Evolutionary conservation across 2,888 invertebrate genomes (phyloP).

Genomic region (Malacosoma neustria): DNA sequence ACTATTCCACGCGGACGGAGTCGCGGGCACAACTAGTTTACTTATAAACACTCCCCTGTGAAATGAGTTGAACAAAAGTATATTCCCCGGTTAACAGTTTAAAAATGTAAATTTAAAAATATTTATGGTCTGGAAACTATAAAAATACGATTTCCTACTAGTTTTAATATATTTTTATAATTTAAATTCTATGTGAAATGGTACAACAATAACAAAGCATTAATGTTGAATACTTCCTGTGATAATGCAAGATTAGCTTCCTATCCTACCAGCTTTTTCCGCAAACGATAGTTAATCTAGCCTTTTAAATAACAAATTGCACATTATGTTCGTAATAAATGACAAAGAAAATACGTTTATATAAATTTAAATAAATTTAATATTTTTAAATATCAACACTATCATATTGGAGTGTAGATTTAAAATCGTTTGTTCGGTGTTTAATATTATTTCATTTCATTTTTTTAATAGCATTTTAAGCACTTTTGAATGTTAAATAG

Average conservation of each 20-base stretch:
- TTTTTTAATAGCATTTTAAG: not conserved
- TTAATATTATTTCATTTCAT: not conserved
- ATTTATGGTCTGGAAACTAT: too few species aligned
- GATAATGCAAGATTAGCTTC: not conserved
- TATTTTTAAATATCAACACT: not conserved
- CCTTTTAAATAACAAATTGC: conserved; percentile 1
- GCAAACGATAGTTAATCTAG: conserved; percentile 4
- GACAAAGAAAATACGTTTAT: not conserved
- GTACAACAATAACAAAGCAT: conserved; percentile 1
- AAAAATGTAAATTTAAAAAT: too few species aligned
- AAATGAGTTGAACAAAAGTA: too few species aligned
- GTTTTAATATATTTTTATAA: too few species aligned
- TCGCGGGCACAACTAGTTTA: too few species aligned
- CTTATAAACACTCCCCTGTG: too few species aligned
- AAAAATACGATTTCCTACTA: too few species aligned
- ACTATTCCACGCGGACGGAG: too few species aligned
- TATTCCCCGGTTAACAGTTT: too few species aligned
- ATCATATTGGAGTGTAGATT: not conserved
- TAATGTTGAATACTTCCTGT: conserved; percentile 11
- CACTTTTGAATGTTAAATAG: too few species aligned
- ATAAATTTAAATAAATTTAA: not conserved
- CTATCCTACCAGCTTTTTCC: conserved; percentile 2
- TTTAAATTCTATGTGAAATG: conserved; percentile 1
- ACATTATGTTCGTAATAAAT: not conserved
- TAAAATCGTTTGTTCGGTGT: not conserved